Base-by-base conservation (phyloP, 1,140 invertebrate species). In the Lepidostoma basale region DNA sequence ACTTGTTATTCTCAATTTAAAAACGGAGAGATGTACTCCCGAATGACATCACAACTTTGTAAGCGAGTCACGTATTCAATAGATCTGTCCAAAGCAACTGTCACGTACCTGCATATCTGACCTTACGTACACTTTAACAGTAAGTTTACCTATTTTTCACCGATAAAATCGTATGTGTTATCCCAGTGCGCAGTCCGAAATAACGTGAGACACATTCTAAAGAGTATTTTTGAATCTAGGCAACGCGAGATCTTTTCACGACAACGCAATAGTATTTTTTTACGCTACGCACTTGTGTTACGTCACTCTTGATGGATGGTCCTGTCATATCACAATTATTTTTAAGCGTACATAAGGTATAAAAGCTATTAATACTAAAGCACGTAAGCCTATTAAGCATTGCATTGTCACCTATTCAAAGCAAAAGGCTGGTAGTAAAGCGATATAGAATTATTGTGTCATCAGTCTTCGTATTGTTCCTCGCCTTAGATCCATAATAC, bases 391-490 rank as follows among this genome's bases (percentile, higher is more conserved):
- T 16, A 56, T 56, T 56, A 56, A 36, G 1, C 22, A 36, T 56
- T 56, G 52, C 52, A 56, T 56, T 56, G 52, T 56, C 16, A 36
- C 8, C 45, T 12, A n/a, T 6, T 3, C 2, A 22, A 23, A 3
- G 44, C 12, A 8, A 49, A 49, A 49, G 23, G 45, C 23, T n/a
- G 45, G 22, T 20, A 56, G 26, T 36, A 9, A 20, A 22, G 8
- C 52, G 9, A 36, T 39, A 56, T 56, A 56, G 28, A 56, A 36
- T 33, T 56, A 56, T 56, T 56, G 52, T 56, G 52, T 56, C 52
- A 56, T 36, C 14, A 33, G 23, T 36, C 30, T 22, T 20, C 9
- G 30, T 18, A 56, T 56, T 56, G 52, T 56, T 56, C 36, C 23
- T 36, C 2, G 5, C 26, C 9, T 56, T 36, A 10, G 26, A 33